Percentiles rank a stretch among this genome's conserved stretches.
These are phyloP conservation scores for Platycheirus albimanus DNA, from an alignment of 2,888 invertebrate genomes.

Conservation along the genomic window DNA sequence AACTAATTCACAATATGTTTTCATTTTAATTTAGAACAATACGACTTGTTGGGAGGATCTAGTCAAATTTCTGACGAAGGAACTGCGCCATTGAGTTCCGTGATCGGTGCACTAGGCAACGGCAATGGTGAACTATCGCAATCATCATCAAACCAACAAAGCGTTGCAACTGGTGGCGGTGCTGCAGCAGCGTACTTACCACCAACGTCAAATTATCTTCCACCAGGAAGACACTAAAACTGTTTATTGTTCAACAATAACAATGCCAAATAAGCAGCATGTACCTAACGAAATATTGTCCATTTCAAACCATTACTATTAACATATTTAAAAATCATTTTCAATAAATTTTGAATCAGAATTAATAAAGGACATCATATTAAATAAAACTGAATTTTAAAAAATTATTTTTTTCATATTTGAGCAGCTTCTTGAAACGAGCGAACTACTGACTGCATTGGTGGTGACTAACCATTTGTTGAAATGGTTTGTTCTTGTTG, in stretches of 20 bases:
- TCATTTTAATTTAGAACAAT: constrained; percentile 77
- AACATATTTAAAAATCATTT: constrained; percentile 20
- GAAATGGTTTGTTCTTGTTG: background rate
- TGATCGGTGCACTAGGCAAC: constrained; percentile 78
- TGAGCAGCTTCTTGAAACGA: no score
- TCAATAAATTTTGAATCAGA: background rate
- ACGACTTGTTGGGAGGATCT: constrained; percentile 79
- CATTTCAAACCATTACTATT: background rate
- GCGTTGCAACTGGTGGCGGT: constrained; percentile 2
- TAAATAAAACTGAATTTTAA: no score
- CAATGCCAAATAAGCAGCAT: background rate
- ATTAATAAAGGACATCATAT: background rate
- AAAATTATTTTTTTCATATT: no score
- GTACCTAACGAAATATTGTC: background rate
- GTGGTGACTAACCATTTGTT: background rate
- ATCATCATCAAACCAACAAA: constrained; percentile 48
- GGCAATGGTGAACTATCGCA: constrained; percentile 64
- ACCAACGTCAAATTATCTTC: constrained; percentile 37
- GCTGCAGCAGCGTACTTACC: constrained; percentile 41
- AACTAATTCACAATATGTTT: background rate
- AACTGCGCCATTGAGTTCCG: constrained; percentile 80
- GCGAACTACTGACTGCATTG: no score
- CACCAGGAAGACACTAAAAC: constrained; percentile 41
- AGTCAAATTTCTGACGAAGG: constrained; percentile 80
- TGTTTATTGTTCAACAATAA: background rate